phyloP scores from a whole-genome alignment of 2,797 vertebrate genomes.

The Gymnothorax reevesii region DNA sequence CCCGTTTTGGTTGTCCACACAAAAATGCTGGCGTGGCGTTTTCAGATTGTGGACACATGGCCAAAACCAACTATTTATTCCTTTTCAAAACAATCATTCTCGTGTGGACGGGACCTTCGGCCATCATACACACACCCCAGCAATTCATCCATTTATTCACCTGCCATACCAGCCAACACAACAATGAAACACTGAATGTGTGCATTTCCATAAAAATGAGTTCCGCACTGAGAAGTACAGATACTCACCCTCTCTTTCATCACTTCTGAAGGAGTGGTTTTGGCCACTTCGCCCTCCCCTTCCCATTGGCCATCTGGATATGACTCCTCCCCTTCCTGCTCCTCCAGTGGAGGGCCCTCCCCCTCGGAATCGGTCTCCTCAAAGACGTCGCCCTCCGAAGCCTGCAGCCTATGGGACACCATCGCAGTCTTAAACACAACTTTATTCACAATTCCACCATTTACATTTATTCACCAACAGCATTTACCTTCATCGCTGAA shows the following conservation, averaged over 20 bases:
- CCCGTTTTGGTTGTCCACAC: too few relatives aligned
- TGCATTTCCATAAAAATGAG: background rate
- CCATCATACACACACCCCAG: too few relatives aligned
- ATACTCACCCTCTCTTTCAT: slow-evolving; percentile 71
- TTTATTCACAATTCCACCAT: too few relatives aligned
- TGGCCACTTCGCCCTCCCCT: slow-evolving; percentile 58
- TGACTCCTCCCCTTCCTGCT: slow-evolving; percentile 68
- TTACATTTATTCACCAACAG: too few relatives aligned
- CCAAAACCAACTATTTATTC: too few relatives aligned
- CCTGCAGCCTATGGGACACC: slow-evolving; percentile 52
- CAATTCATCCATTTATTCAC: too few relatives aligned
- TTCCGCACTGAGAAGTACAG: background rate
- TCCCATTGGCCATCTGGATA: slow-evolving; percentile 76
- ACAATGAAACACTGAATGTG: background rate
- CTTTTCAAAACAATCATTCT: too few relatives aligned
- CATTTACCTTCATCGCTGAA: too few relatives aligned
- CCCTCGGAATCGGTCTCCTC: slow-evolving; percentile 59
- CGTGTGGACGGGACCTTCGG: too few relatives aligned
- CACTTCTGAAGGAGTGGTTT: slow-evolving; percentile 42
- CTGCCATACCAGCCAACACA: too few relatives aligned
- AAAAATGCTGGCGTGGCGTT: too few relatives aligned
- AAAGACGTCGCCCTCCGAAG: slow-evolving; percentile 58
- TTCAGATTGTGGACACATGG: too few relatives aligned
- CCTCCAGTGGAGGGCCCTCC: slow-evolving; percentile 64
- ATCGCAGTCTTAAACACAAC: background rate